Evolutionary conservation across 2,888 invertebrate genomes (phyloP).

Genomic region (Cataglyphis albicans): DNA sequence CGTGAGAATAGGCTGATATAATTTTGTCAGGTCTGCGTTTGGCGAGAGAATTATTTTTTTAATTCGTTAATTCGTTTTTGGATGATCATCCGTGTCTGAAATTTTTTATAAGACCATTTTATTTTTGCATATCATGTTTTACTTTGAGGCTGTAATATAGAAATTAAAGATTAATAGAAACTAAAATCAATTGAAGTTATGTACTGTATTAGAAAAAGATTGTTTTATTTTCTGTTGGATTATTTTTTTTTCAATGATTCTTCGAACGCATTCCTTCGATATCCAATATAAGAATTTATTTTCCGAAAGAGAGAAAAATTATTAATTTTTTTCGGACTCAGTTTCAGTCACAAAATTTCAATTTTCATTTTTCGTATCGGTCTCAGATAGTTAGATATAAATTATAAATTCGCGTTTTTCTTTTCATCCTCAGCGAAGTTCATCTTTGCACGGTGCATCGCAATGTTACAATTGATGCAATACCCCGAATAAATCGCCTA

Average conservation of each 20-base stretch:
- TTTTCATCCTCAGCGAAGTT: not conserved
- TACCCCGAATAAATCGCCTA: constrained; percentile 9
- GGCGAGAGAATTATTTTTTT: not conserved
- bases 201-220: not conserved
- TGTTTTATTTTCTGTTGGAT: too few species aligned
- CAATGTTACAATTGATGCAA: not conserved
- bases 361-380: not conserved
- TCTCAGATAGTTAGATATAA: not conserved
- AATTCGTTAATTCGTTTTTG: not conserved
- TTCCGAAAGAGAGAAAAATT: not conserved
- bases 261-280: too few species aligned
- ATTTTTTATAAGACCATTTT: not conserved
- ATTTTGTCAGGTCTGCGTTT: not conserved
- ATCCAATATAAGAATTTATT: not conserved
- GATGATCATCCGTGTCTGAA: not conserved
- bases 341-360: not conserved
- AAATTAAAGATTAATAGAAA: not conserved
- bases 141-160: not conserved
- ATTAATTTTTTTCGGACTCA: not conserved
- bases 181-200: not conserved
- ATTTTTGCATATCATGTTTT: not conserved
- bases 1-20: not conserved
- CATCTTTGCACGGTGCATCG: not conserved
- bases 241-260: not conserved
- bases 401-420: not conserved